A percentile compares a stretch with the other conserved stretches of the same genome.
Conservation (phyloP, 2,888 invertebrate species). For the Ectemnius continuus region DNA sequence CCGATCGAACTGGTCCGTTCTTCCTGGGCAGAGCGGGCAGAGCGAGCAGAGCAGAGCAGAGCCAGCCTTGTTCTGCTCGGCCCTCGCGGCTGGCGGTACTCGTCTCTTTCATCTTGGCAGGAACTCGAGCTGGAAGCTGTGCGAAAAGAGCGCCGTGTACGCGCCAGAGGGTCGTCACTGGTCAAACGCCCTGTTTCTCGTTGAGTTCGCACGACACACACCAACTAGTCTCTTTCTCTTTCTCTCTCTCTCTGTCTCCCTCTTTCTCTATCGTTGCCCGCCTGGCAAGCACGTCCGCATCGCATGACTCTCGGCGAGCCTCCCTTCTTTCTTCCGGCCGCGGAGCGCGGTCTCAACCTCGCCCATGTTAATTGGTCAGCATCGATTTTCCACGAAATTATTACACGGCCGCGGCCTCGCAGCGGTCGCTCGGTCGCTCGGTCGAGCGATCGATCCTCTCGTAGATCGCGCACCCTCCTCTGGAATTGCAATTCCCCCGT, state of each 20-base stretch:
- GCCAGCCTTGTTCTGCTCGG: neutral
- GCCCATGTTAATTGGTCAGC: slow-evolving; percentile 51
- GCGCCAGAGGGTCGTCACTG: neutral
- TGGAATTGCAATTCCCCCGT: too few species aligned
- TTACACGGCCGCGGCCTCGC: slow-evolving; percentile 45
- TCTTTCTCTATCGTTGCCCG: too few species aligned
- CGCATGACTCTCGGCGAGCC: neutral
- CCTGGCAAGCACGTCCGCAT: too few species aligned
- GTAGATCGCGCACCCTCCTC: too few species aligned
- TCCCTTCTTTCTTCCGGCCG: slow-evolving; percentile 24
- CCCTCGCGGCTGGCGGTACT: neutral
- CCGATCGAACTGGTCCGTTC: slow-evolving; percentile 39
- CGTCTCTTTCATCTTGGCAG: too few species aligned
- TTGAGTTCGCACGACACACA: neutral
- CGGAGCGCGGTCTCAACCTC: slow-evolving; percentile 43
- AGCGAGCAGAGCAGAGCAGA: too few species aligned
- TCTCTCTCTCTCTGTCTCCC: too few species aligned
- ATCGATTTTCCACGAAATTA: slow-evolving; percentile 47
- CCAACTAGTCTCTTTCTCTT: too few species aligned
- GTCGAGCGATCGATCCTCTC: slow-evolving; percentile 34
- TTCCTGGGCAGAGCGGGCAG: slow-evolving; percentile 29
- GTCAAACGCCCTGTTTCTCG: slow-evolving; percentile 4
- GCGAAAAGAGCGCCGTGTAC: too few species aligned
- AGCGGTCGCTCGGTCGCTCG: slow-evolving; percentile 12
- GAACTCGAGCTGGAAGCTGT: too few species aligned